Base-by-base conservation (phyloP, 2,113 vertebrate species). In the Rhea pennata region DNA sequence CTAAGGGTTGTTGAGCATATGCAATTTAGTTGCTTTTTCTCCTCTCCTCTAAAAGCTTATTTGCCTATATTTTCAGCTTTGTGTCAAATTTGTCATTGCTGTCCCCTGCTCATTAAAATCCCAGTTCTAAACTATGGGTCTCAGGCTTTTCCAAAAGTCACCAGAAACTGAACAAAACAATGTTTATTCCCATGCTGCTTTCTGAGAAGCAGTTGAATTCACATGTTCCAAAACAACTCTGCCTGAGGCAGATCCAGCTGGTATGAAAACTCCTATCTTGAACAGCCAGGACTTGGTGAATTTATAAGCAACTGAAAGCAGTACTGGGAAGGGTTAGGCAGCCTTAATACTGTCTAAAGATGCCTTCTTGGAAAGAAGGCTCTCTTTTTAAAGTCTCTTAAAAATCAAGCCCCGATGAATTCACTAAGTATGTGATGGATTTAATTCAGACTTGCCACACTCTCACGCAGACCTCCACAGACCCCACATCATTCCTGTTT, bases 151-250 rank as follows among this genome's bases (percentile, higher is more conserved):
- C 2, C 40, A 67, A 92, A 69, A 92, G 84, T 93, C 95, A 87
- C 91, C 94, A 96, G 78, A 92, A 96, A 95, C 83, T 92, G 95
- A 94, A 92, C 89, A 91, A 96, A 96, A 96, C 91, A 95, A 96
- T 96, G 94, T 92, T 97, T 96, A 97, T 92, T 96, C 95, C 89
- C 91, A 95, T 95, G 95, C 89, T 93, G 89, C 92, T 92, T 96
- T 97, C 96, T 96, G 95, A 96, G 94, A 96, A 96, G 95, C 93
- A 85, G 78, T 88, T 95, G 92, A 78, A 88, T 85, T 96, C 87
- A 67, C 94, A 97, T 95, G 91, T 95, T 96, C 96, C 96, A 96
- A 91, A 95, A 77, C 87, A 97, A 83, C 75, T 83, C 84, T 91
- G 95, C 96, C 96, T 0, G 64, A 91, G 96, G 96, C 95, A 94